Conservation (phyloP, 2,797 vertebrate genomes). For the Chaetodon trifasciatus region DNA sequence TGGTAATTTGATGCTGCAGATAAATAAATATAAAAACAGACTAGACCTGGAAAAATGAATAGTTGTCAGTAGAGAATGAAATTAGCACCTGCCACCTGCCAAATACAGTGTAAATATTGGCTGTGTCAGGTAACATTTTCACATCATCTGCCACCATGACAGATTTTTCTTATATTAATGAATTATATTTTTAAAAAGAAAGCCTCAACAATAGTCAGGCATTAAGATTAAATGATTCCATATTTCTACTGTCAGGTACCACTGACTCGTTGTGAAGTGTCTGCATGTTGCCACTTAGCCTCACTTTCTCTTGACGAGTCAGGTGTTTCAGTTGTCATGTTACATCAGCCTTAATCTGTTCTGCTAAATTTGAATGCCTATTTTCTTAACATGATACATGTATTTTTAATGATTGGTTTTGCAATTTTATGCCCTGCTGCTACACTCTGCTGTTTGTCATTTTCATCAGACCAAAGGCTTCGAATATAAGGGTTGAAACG, state of each 20-base stretch:
- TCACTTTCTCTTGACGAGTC: neutral
- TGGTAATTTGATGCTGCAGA: conserved; percentile 3
- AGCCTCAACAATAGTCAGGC: neutral
- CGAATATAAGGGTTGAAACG: neutral
- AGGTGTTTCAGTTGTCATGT: neutral
- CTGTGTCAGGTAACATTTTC: neutral
- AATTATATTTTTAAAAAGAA: neutral
- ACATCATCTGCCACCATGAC: neutral
- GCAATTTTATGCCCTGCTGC: neutral
- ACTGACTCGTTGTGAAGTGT: neutral
- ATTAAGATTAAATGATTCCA: neutral
- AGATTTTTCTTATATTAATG: neutral
- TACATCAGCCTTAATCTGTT: conserved; percentile 8
- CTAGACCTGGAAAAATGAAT: neutral
- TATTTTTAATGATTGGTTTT: conserved; percentile 3
- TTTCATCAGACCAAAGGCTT: conserved; percentile 25
- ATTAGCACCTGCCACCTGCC: neutral
- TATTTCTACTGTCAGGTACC: neutral
- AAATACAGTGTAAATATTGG: neutral
- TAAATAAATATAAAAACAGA: neutral
- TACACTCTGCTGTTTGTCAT: conserved; percentile 8
- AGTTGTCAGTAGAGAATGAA: neutral
- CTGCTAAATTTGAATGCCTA: neutral
- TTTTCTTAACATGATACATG: neutral
- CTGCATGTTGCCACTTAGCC: neutral